Conservation (phyloP, 2,888 invertebrate genomes). For the Drosophila colorata region DNA sequence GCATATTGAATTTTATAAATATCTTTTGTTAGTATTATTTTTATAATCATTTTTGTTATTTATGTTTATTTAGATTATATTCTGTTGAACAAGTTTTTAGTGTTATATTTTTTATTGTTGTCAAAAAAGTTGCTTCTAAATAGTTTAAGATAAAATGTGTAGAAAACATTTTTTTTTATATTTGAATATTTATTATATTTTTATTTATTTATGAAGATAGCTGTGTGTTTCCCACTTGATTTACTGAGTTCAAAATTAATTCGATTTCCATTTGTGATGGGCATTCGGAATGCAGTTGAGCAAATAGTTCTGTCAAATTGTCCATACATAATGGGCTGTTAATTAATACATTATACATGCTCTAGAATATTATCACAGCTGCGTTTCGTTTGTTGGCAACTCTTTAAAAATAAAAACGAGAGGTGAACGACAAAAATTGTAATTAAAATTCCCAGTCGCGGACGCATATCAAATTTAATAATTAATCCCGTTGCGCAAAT, state of each 20-base stretch:
- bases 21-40: too few relatives aligned
- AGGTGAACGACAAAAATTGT: conserved; percentile 40
- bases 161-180: neutral
- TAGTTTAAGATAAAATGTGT: too few relatives aligned
- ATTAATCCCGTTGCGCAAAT: conserved; percentile 62
- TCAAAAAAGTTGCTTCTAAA: too few relatives aligned
- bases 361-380: conserved; percentile 1
- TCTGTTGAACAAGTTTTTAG: too few relatives aligned
- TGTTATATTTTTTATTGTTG: too few relatives aligned
- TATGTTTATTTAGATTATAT: too few relatives aligned
- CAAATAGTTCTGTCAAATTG: conserved; percentile 12
- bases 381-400: neutral
- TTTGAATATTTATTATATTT: neutral
- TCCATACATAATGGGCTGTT: conserved; percentile 1
- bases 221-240: neutral
- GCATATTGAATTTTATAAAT: too few relatives aligned
- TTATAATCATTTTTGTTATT: too few relatives aligned
- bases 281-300: neutral
- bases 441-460: conserved; percentile 45
- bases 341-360: conserved; percentile 5
- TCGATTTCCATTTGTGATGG: conserved; percentile 3
- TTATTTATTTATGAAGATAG: neutral
- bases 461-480: conserved; percentile 47
- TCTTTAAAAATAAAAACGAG: too few relatives aligned
- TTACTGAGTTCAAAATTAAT: neutral